These are phyloP conservation scores for Notothenia rossii DNA, from an alignment of 2,113 vertebrate genomes.

Conservation along the genomic window DNA sequence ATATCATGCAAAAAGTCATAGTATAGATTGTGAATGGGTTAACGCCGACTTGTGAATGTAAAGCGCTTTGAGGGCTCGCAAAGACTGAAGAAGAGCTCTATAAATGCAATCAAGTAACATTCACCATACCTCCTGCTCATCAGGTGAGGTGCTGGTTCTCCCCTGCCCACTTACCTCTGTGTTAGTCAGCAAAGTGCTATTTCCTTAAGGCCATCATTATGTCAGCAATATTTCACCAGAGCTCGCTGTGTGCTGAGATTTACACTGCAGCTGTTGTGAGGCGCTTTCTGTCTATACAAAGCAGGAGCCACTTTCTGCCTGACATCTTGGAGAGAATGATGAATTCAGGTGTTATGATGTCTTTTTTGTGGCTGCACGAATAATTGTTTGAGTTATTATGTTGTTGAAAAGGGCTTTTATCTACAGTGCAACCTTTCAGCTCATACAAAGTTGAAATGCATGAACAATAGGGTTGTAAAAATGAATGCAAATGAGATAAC, in stretches of 20 bases:
- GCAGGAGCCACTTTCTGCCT: constrained; percentile 4
- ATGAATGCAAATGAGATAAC: no score
- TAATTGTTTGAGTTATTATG: background rate
- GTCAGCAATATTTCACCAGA: constrained; percentile 31
- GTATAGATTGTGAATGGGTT: no score
- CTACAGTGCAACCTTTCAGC: background rate
- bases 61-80: no score
- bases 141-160: background rate
- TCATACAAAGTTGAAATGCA: background rate
- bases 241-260: constrained; percentile 17
- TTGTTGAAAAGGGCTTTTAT: background rate
- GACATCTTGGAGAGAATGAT: background rate
- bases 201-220: constrained; percentile 33
- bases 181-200: constrained; percentile 51
- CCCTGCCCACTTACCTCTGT: constrained; percentile 22
- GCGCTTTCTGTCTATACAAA: constrained; percentile 30
- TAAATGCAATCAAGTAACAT: background rate
- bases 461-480: no score
- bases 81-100: no score
- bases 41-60: no score
- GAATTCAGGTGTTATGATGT: background rate
- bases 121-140: background rate
- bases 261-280: constrained; percentile 28
- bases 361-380: background rate
- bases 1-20: no score